Percentiles rank a stretch among this genome's conserved stretches.
Evolutionary conservation across 2,888 invertebrate species (phyloP).

Genomic region (Polydesmus complanatus): DNA sequence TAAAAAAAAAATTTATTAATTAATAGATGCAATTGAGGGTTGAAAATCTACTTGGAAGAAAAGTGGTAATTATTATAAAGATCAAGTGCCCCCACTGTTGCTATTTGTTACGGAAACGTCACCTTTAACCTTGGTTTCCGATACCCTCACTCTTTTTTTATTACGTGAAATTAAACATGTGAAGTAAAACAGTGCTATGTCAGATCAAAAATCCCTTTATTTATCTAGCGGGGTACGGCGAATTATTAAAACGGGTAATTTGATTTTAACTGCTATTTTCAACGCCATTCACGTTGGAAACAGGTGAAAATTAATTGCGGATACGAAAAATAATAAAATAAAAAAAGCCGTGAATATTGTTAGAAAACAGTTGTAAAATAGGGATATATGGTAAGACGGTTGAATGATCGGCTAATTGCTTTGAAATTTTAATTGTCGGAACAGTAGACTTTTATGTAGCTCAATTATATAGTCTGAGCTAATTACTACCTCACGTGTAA

Average conservation of each 20-base stretch:
- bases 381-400: not conserved
- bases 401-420: not conserved
- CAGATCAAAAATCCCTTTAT: too few species aligned
- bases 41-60: not conserved
- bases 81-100: not conserved
- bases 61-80: not conserved
- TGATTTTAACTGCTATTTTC: not conserved
- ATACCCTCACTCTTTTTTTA: too few species aligned
- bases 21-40: too few species aligned
- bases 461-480: too few species aligned
- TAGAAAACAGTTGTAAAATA: not conserved
- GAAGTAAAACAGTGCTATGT: too few species aligned
- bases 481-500: too few species aligned
- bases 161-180: too few species aligned
- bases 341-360: not conserved
- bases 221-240: too few species aligned
- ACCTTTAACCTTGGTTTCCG: not conserved
- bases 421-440: not conserved
- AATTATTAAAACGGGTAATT: not conserved
- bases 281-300: not conserved
- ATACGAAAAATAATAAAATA: not conserved
- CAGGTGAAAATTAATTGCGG: not conserved
- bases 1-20: too few species aligned
- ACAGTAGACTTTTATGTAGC: too few species aligned
- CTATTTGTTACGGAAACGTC: not conserved